Evolutionary conservation across 2,888 invertebrate species (phyloP).

Genomic region (Thymelicus lineola): DNA sequence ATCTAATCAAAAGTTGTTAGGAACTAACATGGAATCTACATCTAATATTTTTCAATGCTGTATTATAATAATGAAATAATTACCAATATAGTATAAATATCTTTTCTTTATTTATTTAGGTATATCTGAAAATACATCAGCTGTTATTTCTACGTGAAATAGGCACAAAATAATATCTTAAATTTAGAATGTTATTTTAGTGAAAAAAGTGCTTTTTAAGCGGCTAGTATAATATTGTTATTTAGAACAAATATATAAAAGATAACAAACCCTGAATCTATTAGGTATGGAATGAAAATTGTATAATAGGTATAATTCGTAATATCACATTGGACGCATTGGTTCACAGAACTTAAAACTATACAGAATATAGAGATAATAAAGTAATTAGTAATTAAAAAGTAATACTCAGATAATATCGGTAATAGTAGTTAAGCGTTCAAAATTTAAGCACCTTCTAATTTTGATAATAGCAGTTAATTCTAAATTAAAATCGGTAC

Average conservation of each 20-base stretch:
- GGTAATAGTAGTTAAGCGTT: neutral
- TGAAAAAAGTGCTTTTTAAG: too few species aligned
- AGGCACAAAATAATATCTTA: neutral
- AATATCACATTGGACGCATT: conserved; percentile 24
- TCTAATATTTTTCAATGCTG: too few species aligned
- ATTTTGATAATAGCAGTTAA: neutral
- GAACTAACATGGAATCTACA: too few species aligned
- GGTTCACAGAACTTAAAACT: conserved; percentile 19
- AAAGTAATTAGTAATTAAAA: conserved; percentile 9
- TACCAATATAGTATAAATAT: neutral
- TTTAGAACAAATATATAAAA: too few species aligned
- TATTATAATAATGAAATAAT: neutral
- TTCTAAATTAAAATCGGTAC: neutral
- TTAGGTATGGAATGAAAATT: conserved; percentile 15
- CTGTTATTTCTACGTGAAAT: neutral
- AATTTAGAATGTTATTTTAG: too few species aligned
- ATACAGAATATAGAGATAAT: conserved; percentile 10
- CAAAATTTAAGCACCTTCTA: neutral
- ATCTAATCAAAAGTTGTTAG: too few species aligned
- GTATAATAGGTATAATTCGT: conserved; percentile 9
- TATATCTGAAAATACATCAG: conserved; percentile 1
- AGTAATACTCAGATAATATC: conserved; percentile 15
- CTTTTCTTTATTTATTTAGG: conserved; percentile 1
- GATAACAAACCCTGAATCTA: neutral
- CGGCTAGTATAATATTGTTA: neutral